Base-by-base conservation (phyloP, 2,113 vertebrate species). In the Oceanites oceanicus region DNA sequence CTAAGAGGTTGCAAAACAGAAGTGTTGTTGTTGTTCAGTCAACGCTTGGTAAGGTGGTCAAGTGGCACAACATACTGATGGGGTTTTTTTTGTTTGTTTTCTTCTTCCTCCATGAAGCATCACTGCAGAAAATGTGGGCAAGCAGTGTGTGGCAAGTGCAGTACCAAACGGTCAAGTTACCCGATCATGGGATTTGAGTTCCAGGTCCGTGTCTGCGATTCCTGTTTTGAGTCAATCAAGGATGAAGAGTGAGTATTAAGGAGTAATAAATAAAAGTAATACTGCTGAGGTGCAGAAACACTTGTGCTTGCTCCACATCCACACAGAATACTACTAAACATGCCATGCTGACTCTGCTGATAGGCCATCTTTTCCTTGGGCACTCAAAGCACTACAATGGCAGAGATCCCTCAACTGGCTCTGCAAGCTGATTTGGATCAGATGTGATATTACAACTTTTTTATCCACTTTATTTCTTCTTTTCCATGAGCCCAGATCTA, bases 151-250 rank as follows among this genome's bases (percentile, higher is more conserved):
- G 99, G 99, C 53, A 99, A 99, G 93, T 99, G 99, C 96, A 99
- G 99, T 94, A 99, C 98, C 45, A 99, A 99, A 96, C 98, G 99
- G 65, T 99, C 99, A 27, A 99, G 98, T 11, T 99, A 99, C 94
- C 99, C 99, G 0, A 88, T 99, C 95, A 99, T 99, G 99, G 99
- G 99, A 88, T 99, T 99, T 66, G 99, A 99, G 98, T 99, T 99
- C 98, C 99, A 99, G 18, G 99, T 99, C 92, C 98, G 99, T 10
- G 98, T 99, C 75, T 99, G 99, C 62, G 99, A 99, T 44, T 97
- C 98, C 96, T 99, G 99, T 87, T 99, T 99, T 34, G 98, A 99
- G 86, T 98, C 98, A 26, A 99, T 99, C 98, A 99, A 99, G 95
- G 99, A 99, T 9, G 99, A 99, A 96, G 99, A 99, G 99, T 99